Percentiles rank a stretch among this genome's conserved stretches.
phyloP scores from a whole-genome alignment of 2,797 vertebrate species.

The Onychomys torridus region DNA sequence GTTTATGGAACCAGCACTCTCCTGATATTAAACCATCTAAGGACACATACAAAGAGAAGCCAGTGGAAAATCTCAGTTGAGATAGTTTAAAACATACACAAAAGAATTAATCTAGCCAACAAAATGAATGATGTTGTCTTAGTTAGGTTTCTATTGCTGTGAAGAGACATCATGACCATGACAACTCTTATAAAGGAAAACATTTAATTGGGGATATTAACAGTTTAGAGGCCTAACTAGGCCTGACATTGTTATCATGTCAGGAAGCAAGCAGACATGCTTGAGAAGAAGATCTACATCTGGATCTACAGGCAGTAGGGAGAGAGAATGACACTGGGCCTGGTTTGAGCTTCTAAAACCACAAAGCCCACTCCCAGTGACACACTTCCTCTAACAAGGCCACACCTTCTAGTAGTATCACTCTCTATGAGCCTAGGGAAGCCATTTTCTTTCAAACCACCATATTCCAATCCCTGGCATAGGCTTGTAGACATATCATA shows the following conservation, averaged over 20 bases:
- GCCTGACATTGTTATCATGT: not conserved
- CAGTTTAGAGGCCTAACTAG: not conserved
- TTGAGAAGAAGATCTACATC: not conserved
- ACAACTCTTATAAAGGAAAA: not conserved
- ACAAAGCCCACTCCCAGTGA: not conserved
- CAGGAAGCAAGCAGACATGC: not conserved
- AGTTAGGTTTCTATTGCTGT: not conserved
- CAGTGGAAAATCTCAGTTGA: not conserved
- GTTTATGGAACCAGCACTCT: not conserved
- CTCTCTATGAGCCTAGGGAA: not conserved
- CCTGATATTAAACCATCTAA: not conserved
- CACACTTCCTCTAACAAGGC: not conserved
- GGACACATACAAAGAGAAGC: not conserved
- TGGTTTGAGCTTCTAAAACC: not conserved
- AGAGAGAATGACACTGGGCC: not conserved
- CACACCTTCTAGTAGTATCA: not conserved
- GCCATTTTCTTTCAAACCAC: not conserved
- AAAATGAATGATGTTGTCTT: not conserved
- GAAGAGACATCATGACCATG: not conserved
- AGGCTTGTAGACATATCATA: not conserved
- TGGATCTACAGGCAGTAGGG: not conserved
- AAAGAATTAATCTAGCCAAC: not conserved
- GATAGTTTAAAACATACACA: not conserved
- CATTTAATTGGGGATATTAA: not conserved
- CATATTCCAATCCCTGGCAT: not conserved